Base-by-base conservation (phyloP, 2,113 vertebrate genomes). In the Apteryx owenii region DNA sequence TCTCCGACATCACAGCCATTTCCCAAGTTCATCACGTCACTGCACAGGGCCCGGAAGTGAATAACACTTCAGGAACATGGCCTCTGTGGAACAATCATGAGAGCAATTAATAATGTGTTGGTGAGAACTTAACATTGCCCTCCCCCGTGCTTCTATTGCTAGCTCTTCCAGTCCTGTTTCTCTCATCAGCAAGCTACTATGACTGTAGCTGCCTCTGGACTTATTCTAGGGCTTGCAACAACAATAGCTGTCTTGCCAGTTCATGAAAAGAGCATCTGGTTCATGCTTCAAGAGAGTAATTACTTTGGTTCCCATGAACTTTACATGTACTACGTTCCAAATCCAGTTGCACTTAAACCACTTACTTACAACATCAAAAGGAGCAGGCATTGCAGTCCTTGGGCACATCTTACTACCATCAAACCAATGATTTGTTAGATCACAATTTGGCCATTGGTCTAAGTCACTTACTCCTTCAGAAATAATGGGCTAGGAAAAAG, bases 381-480 rank as follows among this genome's bases (percentile, higher is more conserved):
- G 36, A 80, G 54, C 79, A 50, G 86, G 20, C 1, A 1, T 42
- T 33, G 81, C 75, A 50, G n/a, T 31, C 76, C 33, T 50, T 36
- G 75, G 53, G 26, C 53, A 20, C 44, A 33, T 22, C 68, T 31
- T 12, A 20, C 1, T 2, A 28, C 25, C 5, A 19, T 12, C 46
- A 48, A 48, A 15, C 29, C 36, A 8, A 2, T 42, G 77, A 64
- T 20, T 58, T 22, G 16, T 48, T 8, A 44, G 58, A 84, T 78
- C 73, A 64, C 64, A 12, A 38, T 28, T 69, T 20, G 68, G 12
- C 60, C 78, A 28, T 14, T 21, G 33, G 5, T 38, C 58, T 66
- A 9, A 26, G 38, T 36, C 89, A 87, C 60, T 58, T 33, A 36
- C 80, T 88, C 76, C 93, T 86, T 66, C 79, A 85, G 85, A 66